Conservation (phyloP, 2,113 vertebrate species). For the Halcyon senegalensis region DNA sequence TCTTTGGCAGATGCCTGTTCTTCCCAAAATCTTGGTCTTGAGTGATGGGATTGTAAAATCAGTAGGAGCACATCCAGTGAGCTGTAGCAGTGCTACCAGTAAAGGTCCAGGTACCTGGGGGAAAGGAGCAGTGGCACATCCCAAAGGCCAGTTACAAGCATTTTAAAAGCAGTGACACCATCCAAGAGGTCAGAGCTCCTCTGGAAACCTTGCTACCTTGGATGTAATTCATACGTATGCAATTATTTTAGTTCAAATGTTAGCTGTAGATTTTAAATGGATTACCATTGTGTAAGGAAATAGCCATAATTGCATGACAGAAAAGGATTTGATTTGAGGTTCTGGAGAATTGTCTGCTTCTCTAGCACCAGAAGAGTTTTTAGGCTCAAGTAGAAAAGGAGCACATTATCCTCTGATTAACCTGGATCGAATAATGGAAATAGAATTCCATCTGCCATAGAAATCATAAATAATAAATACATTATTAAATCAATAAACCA, state of each 20-base stretch:
- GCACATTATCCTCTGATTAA: constrained; percentile 37
- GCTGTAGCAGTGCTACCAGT: not conserved
- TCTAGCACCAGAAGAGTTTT: not conserved
- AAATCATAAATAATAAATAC: constrained; percentile 63
- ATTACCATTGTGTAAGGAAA: not conserved
- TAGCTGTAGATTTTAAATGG: not conserved
- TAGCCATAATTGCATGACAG: not conserved
- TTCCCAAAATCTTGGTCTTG: not conserved
- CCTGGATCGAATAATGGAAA: constrained; percentile 27
- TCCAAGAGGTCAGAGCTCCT: not conserved
- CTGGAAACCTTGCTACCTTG: not conserved
- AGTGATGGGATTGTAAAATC: not conserved
- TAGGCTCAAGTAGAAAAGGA: constrained; percentile 1
- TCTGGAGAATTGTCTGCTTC: not conserved
- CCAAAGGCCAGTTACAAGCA: not conserved
- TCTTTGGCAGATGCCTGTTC: not conserved
- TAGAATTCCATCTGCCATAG: not conserved
- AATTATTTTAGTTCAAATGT: not conserved
- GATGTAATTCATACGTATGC: not conserved
- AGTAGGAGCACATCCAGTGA: not conserved
- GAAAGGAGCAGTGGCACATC: not conserved
- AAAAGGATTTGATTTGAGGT: not conserved
- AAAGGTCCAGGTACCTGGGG: not conserved
- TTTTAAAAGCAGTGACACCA: not conserved
- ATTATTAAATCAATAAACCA: constrained; percentile 56